These are phyloP conservation scores for Trachelus stipa DNA, from an alignment of 2,888 invertebrate species.

Conservation along the genomic window DNA sequence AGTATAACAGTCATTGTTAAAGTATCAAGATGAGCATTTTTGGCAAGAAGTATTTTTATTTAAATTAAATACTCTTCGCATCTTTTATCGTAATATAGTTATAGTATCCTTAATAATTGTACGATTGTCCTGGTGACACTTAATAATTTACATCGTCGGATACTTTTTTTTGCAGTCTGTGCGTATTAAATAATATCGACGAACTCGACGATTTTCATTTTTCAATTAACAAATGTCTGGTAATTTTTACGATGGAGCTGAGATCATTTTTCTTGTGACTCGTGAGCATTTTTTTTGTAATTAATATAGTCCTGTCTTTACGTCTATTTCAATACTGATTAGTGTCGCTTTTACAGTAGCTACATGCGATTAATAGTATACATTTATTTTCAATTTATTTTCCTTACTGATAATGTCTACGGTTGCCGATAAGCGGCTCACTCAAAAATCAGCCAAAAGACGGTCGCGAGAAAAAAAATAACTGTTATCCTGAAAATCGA, in stretches of 20 bases:
- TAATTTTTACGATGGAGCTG: neutral
- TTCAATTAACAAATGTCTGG: neutral
- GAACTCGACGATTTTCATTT: neutral
- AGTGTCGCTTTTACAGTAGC: neutral
- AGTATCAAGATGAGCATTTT: neutral
- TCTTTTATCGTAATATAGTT: constrained; percentile 1
- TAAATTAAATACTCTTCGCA: constrained; percentile 17
- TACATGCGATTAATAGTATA: neutral
- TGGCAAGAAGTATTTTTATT: constrained; percentile 18
- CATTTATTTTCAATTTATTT: neutral
- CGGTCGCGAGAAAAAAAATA: neutral
- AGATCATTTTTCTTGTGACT: too few species aligned
- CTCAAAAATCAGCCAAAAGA: neutral
- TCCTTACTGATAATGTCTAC: neutral
- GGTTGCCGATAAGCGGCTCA: neutral
- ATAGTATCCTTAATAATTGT: constrained; percentile 10
- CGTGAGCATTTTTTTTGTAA: too few species aligned
- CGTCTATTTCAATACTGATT: neutral
- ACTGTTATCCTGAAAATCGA: neutral
- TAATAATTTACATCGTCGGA: neutral
- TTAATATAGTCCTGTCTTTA: too few species aligned
- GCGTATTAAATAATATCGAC: too few species aligned
- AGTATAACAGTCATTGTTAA: neutral
- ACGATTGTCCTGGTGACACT: constrained; percentile 1
- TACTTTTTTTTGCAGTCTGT: too few species aligned